These are phyloP conservation scores for Paedocypris sp. DNA, from an alignment of 2,113 vertebrate genomes.

Conservation along the genomic window DNA sequence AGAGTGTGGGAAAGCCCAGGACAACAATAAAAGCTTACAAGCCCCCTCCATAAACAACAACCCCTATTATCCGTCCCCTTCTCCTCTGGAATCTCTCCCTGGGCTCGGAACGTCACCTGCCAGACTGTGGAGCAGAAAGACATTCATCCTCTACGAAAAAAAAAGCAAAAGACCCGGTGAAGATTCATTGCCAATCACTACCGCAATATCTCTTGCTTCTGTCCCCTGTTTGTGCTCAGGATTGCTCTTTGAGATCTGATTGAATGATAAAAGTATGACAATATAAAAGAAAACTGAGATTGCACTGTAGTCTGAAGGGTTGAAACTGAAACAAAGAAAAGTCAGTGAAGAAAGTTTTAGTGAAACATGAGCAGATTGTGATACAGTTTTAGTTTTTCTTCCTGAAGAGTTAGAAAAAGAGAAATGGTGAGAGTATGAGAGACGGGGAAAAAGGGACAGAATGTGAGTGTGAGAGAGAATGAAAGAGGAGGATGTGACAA, in stretches of 20 bases:
- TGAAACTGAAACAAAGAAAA: too few species aligned
- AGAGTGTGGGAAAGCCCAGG: conserved; percentile 64
- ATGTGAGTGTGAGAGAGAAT: too few species aligned
- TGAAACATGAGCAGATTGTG: too few species aligned
- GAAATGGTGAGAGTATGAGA: too few species aligned
- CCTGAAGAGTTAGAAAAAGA: too few species aligned
- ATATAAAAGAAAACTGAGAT: too few species aligned
- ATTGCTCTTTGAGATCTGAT: not conserved
- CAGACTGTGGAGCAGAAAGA: conserved; percentile 11
- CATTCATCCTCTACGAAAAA: conserved; percentile 12
- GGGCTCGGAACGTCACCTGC: not conserved
- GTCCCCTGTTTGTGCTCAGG: not conserved
- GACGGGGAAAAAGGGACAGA: too few species aligned
- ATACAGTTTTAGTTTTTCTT: too few species aligned
- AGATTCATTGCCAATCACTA: not conserved
- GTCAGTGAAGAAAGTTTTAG: too few species aligned
- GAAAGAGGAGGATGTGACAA: too few species aligned
- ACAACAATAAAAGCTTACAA: conserved; percentile 40
- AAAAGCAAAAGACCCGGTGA: not conserved
- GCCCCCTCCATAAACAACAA: conserved; percentile 26
- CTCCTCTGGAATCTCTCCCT: conserved; percentile 26
- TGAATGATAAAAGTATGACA: too few species aligned
- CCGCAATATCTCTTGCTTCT: not conserved
- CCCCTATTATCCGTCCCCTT: conserved; percentile 49
- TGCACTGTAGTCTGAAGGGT: too few species aligned